Evolutionary conservation across 2,888 invertebrate species (phyloP).

Genomic region (Altica lythri): DNA sequence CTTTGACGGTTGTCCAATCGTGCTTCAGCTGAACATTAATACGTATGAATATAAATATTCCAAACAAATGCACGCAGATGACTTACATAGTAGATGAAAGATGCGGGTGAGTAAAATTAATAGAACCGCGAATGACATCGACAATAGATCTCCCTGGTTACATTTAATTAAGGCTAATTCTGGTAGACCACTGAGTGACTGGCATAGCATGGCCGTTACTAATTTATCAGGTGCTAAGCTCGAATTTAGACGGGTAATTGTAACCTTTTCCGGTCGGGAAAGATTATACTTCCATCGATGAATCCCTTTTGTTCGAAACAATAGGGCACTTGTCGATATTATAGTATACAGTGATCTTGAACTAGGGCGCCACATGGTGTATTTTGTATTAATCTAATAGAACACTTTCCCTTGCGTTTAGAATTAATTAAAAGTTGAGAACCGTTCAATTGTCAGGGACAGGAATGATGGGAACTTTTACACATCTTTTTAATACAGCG

Average conservation of each 20-base stretch:
- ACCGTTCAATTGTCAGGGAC: slow-evolving; percentile 41
- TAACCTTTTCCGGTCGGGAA: slow-evolving; percentile 48
- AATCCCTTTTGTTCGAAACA: slow-evolving; percentile 48
- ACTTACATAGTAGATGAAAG: slow-evolving; percentile 13
- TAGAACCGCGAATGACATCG: slow-evolving; percentile 23
- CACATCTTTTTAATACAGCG: slow-evolving; percentile 16
- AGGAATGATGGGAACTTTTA: slow-evolving; percentile 36
- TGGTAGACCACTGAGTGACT: slow-evolving; percentile 40
- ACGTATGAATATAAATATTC: slow-evolving; percentile 26
- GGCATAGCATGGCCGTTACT: slow-evolving; percentile 45
- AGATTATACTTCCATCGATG: slow-evolving; percentile 50
- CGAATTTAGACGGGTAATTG: slow-evolving; percentile 50
- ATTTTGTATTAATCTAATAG: slow-evolving; percentile 51
- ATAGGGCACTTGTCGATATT: slow-evolving; percentile 52
- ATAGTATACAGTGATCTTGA: slow-evolving; percentile 49
- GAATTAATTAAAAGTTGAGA: slow-evolving; percentile 53
- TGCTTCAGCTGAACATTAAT: slow-evolving; percentile 24
- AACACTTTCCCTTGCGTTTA: slow-evolving; percentile 49
- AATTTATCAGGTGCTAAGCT: slow-evolving; percentile 55
- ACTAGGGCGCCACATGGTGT: slow-evolving; percentile 51
- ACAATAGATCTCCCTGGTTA: slow-evolving; percentile 22
- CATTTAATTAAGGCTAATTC: slow-evolving; percentile 44
- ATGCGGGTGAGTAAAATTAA: slow-evolving; percentile 24
- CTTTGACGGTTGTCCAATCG: slow-evolving; percentile 20
- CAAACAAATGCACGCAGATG: slow-evolving; percentile 24